Evolutionary conservation across 2,797 vertebrate species (phyloP).

Genomic region (Pyrocephalus nanus): DNA sequence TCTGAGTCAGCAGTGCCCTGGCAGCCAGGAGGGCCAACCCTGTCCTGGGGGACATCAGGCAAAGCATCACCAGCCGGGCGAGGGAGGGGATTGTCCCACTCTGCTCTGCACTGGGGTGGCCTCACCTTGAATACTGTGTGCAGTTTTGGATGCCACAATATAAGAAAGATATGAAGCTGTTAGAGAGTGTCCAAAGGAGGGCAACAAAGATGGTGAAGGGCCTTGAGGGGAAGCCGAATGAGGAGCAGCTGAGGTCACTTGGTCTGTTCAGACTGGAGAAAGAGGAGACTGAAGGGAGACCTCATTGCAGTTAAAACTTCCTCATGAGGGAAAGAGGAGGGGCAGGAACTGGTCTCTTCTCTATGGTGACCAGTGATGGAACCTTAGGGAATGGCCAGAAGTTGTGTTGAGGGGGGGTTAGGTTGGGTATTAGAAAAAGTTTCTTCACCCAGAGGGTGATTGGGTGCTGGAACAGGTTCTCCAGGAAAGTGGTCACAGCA

Average conservation of each 20-base stretch:
- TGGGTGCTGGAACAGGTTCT: neutral
- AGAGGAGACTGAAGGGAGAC: neutral
- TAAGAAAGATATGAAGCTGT: neutral
- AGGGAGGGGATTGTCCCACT: neutral
- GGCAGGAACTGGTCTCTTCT: neutral
- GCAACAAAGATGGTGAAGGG: neutral
- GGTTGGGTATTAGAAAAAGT: neutral
- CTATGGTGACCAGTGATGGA: neutral
- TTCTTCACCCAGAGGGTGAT: neutral
- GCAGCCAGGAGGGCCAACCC: too few species aligned
- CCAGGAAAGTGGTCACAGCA: neutral
- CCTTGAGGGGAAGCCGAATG: neutral
- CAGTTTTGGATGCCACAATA: neutral
- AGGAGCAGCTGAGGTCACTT: neutral
- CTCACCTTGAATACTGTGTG: neutral
- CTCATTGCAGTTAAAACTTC: neutral
- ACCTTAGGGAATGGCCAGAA: neutral
- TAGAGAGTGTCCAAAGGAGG: neutral
- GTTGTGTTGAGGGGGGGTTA: neutral
- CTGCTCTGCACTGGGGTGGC: neutral
- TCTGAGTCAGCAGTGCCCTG: too few species aligned
- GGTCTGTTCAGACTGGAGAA: neutral
- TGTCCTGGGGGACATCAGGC: neutral
- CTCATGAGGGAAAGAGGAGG: neutral
- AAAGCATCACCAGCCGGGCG: too few species aligned